Percentiles rank a stretch among this genome's conserved stretches.
These are phyloP conservation scores for Pyrrhia umbra DNA, from an alignment of 2,888 invertebrate species.

Conservation along the genomic window DNA sequence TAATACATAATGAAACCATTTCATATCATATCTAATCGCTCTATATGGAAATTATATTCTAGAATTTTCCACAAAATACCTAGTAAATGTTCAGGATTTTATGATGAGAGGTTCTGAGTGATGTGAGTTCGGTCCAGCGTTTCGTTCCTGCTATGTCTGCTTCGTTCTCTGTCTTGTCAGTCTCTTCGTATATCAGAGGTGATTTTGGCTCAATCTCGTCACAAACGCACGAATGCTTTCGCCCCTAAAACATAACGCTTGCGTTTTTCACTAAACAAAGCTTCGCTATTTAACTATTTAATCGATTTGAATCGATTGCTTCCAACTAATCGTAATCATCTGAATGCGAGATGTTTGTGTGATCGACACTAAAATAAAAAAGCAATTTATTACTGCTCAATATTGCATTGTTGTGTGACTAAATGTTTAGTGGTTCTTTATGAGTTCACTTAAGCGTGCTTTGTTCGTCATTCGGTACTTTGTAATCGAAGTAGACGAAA, in stretches of 20 bases:
- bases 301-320: conserved; percentile 58
- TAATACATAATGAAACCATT: neutral
- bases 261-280: conserved; percentile 59
- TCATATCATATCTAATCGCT: neutral
- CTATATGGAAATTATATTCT: no score
- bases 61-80: conserved; percentile 48
- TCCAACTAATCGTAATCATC: conserved; percentile 65
- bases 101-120: conserved; percentile 76
- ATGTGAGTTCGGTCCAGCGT: conserved; percentile 81
- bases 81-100: conserved; percentile 17
- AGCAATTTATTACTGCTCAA: conserved; percentile 59
- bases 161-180: conserved; percentile 70
- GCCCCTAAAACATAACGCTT: conserved; percentile 62
- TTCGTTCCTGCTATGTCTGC: conserved; percentile 71
- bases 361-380: conserved; percentile 68
- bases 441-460: conserved; percentile 31
- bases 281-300: conserved; percentile 49
- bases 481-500: no score
- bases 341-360: conserved; percentile 83
- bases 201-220: conserved; percentile 62
- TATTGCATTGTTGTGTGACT: conserved; percentile 70
- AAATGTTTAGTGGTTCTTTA: conserved; percentile 53
- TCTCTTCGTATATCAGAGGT: conserved; percentile 74
- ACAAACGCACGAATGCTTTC: conserved; percentile 63
- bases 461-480: conserved; percentile 27